Evolutionary conservation across 2,888 invertebrate genomes (phyloP), one percentile per base, ranked within the genome.

Genomic region (Pachydiplax longipennis): DNA sequence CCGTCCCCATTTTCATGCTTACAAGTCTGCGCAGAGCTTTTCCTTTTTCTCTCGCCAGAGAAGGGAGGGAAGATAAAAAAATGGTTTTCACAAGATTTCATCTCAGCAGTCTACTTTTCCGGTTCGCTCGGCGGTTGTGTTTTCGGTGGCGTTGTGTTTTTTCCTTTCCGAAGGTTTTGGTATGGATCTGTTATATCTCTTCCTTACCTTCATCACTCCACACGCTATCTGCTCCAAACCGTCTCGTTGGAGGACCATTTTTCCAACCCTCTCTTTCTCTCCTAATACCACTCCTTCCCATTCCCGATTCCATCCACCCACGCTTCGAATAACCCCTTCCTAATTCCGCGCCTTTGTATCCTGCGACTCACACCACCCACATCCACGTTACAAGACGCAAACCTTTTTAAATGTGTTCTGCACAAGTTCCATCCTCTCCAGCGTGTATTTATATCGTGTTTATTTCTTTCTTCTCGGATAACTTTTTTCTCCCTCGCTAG

Each of bases 111-210:
- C 13, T 35, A 61, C 61, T 87, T 87, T 61, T 37, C 61, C 61
- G n/a, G 25, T 73, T 58, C 18, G 58, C 58, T 83, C n/a, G 58
- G 58, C 35, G 83, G 83, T 53, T 37, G 53, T 65, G 58, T 87
- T 61, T 65, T 83, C 58, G 31, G 22, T 22, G 61, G 31, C 31
- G 13, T 18, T 35, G 35, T 44, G 6, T 44, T 44, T 81, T 44
- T 44, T 31, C 37, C 37, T 22, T 25, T 48, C 37, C 37, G 53
- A 83, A 35, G 53, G 31, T 18, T 22, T 87, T 18, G 83, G 65
- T 35, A 35, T 35, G 31, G 35, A 58, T 83, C 87, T 87, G 87
- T 87, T 87, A 58, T 61, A 61, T 87, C 22, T 87, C 87, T 37
- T 22, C 61, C 61, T n/a, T 61, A 61, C 31, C 61, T 61, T 61